Percentiles rank a stretch among this genome's conserved stretches.
Evolutionary conservation across 2,113 vertebrate genomes (phyloP).

Genomic region (Accipiter cooperii): DNA sequence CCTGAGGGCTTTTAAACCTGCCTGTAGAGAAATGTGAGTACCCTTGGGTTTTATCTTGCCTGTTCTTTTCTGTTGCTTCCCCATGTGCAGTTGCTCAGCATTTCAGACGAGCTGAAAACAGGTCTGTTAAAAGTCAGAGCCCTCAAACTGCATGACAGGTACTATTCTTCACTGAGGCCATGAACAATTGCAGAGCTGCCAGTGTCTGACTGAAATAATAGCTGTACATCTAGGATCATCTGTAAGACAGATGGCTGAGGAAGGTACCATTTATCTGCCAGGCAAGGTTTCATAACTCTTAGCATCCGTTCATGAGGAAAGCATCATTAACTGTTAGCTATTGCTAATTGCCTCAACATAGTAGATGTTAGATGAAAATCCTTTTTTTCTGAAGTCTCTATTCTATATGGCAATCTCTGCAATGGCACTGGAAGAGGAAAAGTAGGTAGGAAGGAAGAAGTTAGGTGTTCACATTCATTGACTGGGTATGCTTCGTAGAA

Average conservation of each 20-base stretch:
- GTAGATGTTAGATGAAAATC: background rate
- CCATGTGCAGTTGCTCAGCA: background rate
- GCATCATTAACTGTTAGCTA: background rate
- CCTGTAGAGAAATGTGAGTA: background rate
- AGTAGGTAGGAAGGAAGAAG: background rate
- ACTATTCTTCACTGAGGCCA: slow-evolving; percentile 58
- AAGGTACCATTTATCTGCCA: slow-evolving; percentile 59
- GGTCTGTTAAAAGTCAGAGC: slow-evolving; percentile 19
- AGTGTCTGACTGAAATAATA: slow-evolving; percentile 69
- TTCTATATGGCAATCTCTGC: background rate
- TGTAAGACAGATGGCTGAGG: slow-evolving; percentile 62
- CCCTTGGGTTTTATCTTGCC: background rate
- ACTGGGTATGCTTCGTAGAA: background rate
- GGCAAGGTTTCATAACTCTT: slow-evolving; percentile 24
- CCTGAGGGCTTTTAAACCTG: background rate
- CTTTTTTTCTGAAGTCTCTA: background rate
- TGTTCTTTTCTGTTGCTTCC: background rate
- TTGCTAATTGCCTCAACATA: background rate
- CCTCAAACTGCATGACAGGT: slow-evolving; percentile 45
- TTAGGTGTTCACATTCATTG: background rate
- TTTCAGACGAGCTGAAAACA: slow-evolving; percentile 33
- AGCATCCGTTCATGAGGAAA: background rate
- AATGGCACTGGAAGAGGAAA: background rate
- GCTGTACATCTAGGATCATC: slow-evolving; percentile 61
- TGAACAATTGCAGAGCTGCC: slow-evolving; percentile 62